Percentiles rank a stretch among this genome's conserved stretches.
Conservation (phyloP, 2,888 invertebrate genomes). For the Petrophora chlorosata region DNA sequence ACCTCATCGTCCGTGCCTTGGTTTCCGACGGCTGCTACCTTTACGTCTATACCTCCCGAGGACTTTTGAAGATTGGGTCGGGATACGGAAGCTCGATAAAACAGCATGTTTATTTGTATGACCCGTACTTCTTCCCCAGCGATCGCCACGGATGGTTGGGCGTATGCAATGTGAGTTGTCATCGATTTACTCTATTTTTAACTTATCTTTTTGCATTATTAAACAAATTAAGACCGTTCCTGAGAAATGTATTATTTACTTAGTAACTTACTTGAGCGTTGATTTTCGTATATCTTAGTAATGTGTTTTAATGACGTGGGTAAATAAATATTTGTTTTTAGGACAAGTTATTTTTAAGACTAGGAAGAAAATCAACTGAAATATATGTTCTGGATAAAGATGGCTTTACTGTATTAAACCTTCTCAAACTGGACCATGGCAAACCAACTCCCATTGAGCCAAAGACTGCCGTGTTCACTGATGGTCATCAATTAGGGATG, state of each 20-base stretch:
- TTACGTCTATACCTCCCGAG: slow-evolving; percentile 93
- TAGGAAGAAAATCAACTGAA: slow-evolving; percentile 78
- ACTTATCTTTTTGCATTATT: not conserved
- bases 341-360: slow-evolving; percentile 92
- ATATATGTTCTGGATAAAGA: slow-evolving; percentile 75
- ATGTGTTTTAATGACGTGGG: no score
- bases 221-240: not conserved
- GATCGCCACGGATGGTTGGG: slow-evolving; percentile 93
- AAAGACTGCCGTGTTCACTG: slow-evolving; percentile 72
- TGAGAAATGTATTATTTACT: not conserved
- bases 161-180: slow-evolving; percentile 88
- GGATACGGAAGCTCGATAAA: slow-evolving; percentile 96
- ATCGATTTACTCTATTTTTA: not conserved
- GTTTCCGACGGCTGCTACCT: slow-evolving; percentile 96
- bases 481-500: slow-evolving; percentile 79
- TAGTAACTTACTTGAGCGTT: no score
- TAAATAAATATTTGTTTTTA: slow-evolving; percentile 74
- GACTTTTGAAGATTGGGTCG: slow-evolving; percentile 96
- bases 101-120: slow-evolving; percentile 94
- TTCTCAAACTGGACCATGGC: slow-evolving; percentile 65
- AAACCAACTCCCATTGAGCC: slow-evolving; percentile 55
- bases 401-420: slow-evolving; percentile 61
- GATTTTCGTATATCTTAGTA: no score
- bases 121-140: slow-evolving; percentile 90
- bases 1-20: slow-evolving; percentile 84